Evolutionary conservation across 1,140 invertebrate species (phyloP), one percentile per base, ranked within the genome.

Genomic region (Elymnias hypermnestra): DNA sequence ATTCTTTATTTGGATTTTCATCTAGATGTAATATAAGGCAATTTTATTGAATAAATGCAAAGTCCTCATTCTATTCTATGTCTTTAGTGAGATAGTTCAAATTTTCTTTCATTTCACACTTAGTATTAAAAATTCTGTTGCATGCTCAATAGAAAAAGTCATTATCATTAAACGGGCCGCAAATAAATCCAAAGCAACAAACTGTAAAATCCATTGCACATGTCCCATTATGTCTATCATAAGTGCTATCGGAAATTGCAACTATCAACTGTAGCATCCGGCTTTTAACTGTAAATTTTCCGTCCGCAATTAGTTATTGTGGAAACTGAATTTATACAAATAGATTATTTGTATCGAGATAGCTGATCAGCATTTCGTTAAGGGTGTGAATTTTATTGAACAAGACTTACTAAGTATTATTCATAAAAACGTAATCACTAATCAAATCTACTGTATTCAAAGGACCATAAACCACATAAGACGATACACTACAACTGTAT

Each of bases 261-360:
- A 79, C 79, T 72, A 81, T 79, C 75, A 74, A 67, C 53, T 60
- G 46, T 44, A 57, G 56, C 72, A 72, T 84, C 81, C 81, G 81
- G 81, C 74, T 82, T 84, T 83, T 82, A 82, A 82, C 68, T 78
- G 66, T 82, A 84, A 84, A 84, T 71, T 76, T 84, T 82, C 77
- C 76, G 77, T 64, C 71, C 63, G 70, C 74, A 76, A 82, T 83
- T 79, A 82, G 74, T 77, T 61, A 61, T 58, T 65, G 59, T 54
- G 53, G 52, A 59, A 56, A 21, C 14, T 25, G 26, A 26, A 41
- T 41, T 40, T 48, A 53, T 58, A 60, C 49, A 58, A 58, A 64
- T 56, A 45, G 14, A 25, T 13, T 45, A 2, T 1, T 1, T 4
- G 2, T 29, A 8, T 12, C 26, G 3, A 12, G 13, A 10, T 28